Conservation (phyloP, 2,888 invertebrate species). For the Eurois occulta region DNA sequence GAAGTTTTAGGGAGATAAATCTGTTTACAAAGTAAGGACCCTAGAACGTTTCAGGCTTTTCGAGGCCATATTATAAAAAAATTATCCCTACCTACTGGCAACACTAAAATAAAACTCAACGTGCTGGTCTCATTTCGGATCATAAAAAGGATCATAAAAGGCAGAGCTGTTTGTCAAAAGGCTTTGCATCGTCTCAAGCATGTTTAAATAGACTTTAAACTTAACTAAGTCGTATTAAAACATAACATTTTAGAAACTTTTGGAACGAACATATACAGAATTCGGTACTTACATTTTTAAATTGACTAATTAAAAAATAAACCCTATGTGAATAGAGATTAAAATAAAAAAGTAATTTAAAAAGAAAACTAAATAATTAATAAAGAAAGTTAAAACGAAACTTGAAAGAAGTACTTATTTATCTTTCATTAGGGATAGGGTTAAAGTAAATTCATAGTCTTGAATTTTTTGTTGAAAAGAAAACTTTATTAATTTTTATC, state of each 20-base stretch:
- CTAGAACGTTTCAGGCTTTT: neutral
- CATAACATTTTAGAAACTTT: neutral
- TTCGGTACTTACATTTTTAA: neutral
- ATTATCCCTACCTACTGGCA: neutral
- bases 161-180: neutral
- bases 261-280: neutral
- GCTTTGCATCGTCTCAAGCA: neutral
- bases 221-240: neutral
- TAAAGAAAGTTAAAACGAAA: conserved; percentile 29
- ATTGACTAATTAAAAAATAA: conserved; percentile 27
- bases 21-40: neutral
- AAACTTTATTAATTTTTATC: neutral
- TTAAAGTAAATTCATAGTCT: conserved; percentile 16
- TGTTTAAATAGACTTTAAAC: neutral
- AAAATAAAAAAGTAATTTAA: neutral
- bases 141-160: neutral
- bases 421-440: conserved; percentile 44
- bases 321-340: neutral
- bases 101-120: neutral
- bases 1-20: neutral
- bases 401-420: conserved; percentile 38
- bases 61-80: too few species aligned
- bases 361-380: conserved; percentile 24
- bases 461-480: conserved; percentile 9
- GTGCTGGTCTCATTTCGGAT: neutral